Evolutionary conservation across 2,797 vertebrate genomes (phyloP), one percentile per base, ranked within the genome.

Genomic region (Lutjanus argentimaculatus): DNA sequence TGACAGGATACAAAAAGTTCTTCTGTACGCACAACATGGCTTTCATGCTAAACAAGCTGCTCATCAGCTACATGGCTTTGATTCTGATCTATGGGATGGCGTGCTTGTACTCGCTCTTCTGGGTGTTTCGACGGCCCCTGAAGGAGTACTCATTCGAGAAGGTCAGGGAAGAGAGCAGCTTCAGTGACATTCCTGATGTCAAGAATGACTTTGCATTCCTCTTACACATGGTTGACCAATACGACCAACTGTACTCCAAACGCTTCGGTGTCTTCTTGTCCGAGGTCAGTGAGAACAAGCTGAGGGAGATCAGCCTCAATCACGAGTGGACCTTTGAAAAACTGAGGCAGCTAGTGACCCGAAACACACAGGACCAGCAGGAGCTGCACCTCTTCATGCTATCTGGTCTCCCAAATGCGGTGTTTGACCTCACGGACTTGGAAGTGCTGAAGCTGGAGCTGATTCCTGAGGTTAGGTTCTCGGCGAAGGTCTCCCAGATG

Each of bases 81-180:
- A 99, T 99, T 76, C 89, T 97, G 72, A 97, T 99, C 67, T 99
- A 99, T 52, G 97, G 98, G 58, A 96, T 99, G 63, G 96, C 97
- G 66, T 99, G 99, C 91, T 91, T 99, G 67, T 99, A 99, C 88
- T 98, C 99, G 0, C 97, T 99, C 45, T 99, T 98, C 91, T 99
- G 99, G 99, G 94, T 99, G 22, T 99, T 99, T 85, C 95, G 98
- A 48, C 96, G 98, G 73, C 97, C 99, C 10, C 91, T 99, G 22
- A 99, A 99, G 88, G 98, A 99, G 89, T 99, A 99, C 65, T 99
- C 99, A 0, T 99, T 99, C 55, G 98, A 99, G 85, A 99, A 99
- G 80, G 98, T 99, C 77, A 90, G 99, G 67, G 98, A 99, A 75
- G 98, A 99, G 93, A 99, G 98, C 86, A 99, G 97, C 92, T 99